A percentile compares a stretch with the other conserved stretches of the same genome.
Conservation (phyloP, 2,888 invertebrate genomes). For the Drosophila ezoana region DNA sequence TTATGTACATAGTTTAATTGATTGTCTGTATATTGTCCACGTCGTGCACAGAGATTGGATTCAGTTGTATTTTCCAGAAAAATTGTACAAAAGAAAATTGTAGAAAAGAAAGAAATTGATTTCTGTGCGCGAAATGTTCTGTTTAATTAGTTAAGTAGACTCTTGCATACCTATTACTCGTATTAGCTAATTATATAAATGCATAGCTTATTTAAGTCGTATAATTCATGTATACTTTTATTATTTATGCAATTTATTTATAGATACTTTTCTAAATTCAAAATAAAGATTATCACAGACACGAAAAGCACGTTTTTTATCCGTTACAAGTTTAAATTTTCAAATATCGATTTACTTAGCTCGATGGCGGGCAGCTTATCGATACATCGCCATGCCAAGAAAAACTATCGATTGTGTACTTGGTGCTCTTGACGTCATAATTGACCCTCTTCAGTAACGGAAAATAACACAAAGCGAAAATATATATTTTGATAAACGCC, state of each 20-base stretch:
- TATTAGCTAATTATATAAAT: constrained; percentile 68
- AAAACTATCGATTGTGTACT: constrained; percentile 13
- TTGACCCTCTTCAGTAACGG: neutral
- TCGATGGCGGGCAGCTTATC: neutral
- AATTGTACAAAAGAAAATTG: constrained; percentile 46
- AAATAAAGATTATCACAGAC: constrained; percentile 62
- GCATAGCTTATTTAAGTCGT: constrained; percentile 57
- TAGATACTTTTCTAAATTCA: constrained; percentile 60
- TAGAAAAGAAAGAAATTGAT: constrained; percentile 5
- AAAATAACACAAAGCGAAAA: neutral
- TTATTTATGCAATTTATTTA: constrained; percentile 72
- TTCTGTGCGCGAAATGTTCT: constrained; percentile 50
- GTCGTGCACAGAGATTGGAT: constrained; percentile 37
- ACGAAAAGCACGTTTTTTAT: neutral
- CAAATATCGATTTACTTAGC: neutral
- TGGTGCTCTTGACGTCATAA: neutral
- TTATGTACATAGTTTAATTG: constrained; percentile 64
- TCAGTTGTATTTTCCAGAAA: constrained; percentile 7
- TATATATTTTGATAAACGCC: too few relatives aligned
- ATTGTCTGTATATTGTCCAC: constrained; percentile 51
- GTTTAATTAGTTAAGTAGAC: constrained; percentile 61
- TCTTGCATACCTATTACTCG: constrained; percentile 56
- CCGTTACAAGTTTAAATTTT: constrained; percentile 1
- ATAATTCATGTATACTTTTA: constrained; percentile 58
- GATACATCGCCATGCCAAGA: constrained; percentile 10